These are phyloP conservation scores for Megastigmus dorsalis DNA, from an alignment of 2,888 invertebrate genomes.

Conservation along the genomic window DNA sequence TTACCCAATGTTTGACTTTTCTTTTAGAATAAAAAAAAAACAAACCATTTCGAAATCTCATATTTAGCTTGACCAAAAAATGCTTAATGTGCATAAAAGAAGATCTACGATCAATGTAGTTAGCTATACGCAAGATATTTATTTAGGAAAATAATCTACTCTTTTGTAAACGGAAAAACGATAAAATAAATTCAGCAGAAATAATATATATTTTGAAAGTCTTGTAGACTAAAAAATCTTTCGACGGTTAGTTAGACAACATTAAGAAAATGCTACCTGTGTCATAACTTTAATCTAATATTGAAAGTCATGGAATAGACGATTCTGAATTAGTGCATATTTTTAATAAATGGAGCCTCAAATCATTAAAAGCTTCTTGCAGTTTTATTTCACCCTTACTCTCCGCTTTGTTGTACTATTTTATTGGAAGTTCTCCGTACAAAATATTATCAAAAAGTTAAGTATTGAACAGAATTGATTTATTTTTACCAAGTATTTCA, in stretches of 20 bases:
- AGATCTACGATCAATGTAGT: slow-evolving; percentile 54
- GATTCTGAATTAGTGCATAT: slow-evolving; percentile 72
- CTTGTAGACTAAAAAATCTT: slow-evolving; percentile 64
- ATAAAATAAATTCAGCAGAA: slow-evolving; percentile 54
- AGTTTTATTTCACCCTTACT: slow-evolving; percentile 27
- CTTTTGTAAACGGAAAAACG: slow-evolving; percentile 65
- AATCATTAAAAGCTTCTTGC: slow-evolving; percentile 54
- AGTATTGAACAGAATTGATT: too few relatives aligned
- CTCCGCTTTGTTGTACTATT: too few relatives aligned
- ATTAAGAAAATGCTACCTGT: slow-evolving; percentile 61
- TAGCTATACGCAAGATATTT: slow-evolving; percentile 59
- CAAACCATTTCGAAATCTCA: slow-evolving; percentile 18
- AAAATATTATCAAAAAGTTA: too few relatives aligned
- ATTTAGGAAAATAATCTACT: slow-evolving; percentile 59
- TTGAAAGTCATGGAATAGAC: slow-evolving; percentile 72
- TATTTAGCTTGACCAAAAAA: slow-evolving; percentile 47
- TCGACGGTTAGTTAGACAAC: slow-evolving; percentile 68
- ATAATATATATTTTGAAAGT: slow-evolving; percentile 70
- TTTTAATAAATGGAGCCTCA: slow-evolving; percentile 73
- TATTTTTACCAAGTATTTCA: too few relatives aligned
- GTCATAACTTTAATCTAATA: slow-evolving; percentile 65
- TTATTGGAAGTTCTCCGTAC: too few relatives aligned
- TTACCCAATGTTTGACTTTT: slow-evolving; percentile 8
- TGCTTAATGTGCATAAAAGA: slow-evolving; percentile 50
- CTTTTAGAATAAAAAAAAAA: too few relatives aligned